Evolutionary conservation across 2,888 invertebrate species (phyloP).

Genomic region (Stenodema calcarata): DNA sequence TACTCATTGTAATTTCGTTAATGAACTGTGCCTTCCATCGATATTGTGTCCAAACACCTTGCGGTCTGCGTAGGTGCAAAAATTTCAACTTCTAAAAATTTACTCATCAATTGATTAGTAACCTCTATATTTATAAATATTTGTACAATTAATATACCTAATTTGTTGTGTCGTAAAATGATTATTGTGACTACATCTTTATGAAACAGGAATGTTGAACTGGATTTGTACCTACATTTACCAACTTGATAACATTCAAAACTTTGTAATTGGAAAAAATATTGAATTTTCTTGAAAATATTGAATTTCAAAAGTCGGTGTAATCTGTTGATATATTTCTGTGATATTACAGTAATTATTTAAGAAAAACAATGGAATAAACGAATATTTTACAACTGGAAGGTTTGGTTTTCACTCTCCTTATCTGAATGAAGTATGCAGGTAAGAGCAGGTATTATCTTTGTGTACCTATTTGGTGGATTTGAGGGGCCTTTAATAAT

Average conservation of each 20-base stretch:
- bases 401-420: neutral
- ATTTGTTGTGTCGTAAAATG: neutral
- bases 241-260: neutral
- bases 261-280: neutral
- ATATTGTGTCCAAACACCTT: neutral
- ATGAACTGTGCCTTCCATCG: neutral
- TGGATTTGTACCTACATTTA: neutral
- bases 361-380: slow-evolving; percentile 34
- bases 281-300: neutral
- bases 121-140: too few relatives aligned
- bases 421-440: too few relatives aligned
- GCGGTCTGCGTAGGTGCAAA: neutral
- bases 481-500: too few relatives aligned
- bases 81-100: neutral
- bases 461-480: too few relatives aligned
- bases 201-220: neutral
- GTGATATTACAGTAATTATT: slow-evolving; percentile 54
- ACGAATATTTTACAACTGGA: slow-evolving; percentile 40
- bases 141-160: neutral
- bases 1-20: neutral
- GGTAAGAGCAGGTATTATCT: too few relatives aligned
- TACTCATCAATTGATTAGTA: too few relatives aligned
- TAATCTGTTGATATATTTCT: slow-evolving; percentile 54
- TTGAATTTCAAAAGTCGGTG: neutral
- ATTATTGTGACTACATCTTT: neutral